These are phyloP conservation scores for Pardosa pseudoannulata DNA, from an alignment of 2,888 invertebrate genomes.

Conservation along the genomic window DNA sequence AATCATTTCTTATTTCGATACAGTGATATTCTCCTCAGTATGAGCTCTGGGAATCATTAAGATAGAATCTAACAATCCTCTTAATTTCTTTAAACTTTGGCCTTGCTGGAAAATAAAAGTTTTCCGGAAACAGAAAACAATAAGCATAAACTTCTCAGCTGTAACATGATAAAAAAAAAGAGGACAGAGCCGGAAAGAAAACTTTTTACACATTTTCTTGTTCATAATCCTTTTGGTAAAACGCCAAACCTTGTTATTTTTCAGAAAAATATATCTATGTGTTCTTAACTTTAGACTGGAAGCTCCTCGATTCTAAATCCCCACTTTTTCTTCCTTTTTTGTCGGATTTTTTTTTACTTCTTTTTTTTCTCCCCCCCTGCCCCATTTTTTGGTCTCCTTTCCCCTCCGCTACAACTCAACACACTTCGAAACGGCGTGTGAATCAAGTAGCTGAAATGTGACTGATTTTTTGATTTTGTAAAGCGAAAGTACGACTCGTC, in stretches of 20 bases:
- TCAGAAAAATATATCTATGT: not conserved
- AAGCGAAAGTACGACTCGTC: not conserved
- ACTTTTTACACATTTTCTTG: not conserved
- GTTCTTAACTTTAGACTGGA: not conserved
- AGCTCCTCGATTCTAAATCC: not conserved
- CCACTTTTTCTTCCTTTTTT: too few species aligned
- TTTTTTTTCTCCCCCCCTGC: too few species aligned
- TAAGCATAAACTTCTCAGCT: not conserved
- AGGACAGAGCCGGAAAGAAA: not conserved
- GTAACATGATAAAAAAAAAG: not conserved
- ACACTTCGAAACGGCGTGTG: not conserved
- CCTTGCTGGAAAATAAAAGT: too few species aligned
- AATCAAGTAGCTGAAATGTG: conserved; percentile 5
- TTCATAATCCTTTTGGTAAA: conserved; percentile 1
- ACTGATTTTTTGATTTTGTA: not conserved
- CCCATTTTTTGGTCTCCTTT: not conserved
- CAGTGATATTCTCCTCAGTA: too few species aligned
- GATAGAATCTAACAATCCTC: too few species aligned
- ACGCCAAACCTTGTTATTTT: not conserved
- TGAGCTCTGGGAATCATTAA: too few species aligned
- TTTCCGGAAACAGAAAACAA: too few species aligned
- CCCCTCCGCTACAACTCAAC: not conserved
- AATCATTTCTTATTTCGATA: too few species aligned
- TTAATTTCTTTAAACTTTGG: too few species aligned
- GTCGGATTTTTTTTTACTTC: not conserved